Conservation (phyloP, 1,140 invertebrate genomes). For the Dryas iulia region DNA sequence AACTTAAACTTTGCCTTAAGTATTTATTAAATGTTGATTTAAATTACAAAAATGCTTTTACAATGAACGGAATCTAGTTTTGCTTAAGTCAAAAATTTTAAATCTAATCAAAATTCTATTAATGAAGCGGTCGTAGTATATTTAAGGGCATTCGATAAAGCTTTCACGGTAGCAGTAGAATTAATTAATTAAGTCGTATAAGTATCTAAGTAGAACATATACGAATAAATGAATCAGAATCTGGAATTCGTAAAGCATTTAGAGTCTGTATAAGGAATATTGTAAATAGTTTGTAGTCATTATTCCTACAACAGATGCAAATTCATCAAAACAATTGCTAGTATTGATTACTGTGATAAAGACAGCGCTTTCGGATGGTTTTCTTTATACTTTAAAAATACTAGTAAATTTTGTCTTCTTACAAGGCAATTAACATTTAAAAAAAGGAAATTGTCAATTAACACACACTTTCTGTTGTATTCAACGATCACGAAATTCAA, state of each 20-base stretch:
- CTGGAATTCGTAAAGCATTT: constrained; percentile 24
- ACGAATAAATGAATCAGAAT: constrained; percentile 18
- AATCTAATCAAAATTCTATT: constrained; percentile 5
- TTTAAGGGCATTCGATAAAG: constrained; percentile 18
- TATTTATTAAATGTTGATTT: neutral
- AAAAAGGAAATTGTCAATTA: constrained; percentile 60
- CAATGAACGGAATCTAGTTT: neutral
- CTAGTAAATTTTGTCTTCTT: constrained; percentile 25
- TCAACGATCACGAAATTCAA: constrained; percentile 61
- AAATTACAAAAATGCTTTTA: neutral
- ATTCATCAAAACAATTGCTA: neutral
- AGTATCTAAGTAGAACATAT: constrained; percentile 19
- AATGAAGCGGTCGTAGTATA: constrained; percentile 14
- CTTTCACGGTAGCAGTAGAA: constrained; percentile 18
- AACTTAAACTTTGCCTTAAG: neutral
- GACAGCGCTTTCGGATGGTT: neutral
- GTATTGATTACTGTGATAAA: neutral
- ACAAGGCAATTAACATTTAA: constrained; percentile 32
- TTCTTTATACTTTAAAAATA: neutral
- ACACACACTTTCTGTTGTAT: constrained; percentile 58
- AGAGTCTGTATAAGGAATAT: constrained; percentile 12
- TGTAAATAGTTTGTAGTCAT: constrained; percentile 19
- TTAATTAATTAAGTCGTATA: constrained; percentile 20
- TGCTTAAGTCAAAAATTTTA: neutral
- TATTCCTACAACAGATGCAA: neutral